phyloP scores from a whole-genome alignment of 2,888 invertebrate genomes.

The Lutraria lutraria region DNA sequence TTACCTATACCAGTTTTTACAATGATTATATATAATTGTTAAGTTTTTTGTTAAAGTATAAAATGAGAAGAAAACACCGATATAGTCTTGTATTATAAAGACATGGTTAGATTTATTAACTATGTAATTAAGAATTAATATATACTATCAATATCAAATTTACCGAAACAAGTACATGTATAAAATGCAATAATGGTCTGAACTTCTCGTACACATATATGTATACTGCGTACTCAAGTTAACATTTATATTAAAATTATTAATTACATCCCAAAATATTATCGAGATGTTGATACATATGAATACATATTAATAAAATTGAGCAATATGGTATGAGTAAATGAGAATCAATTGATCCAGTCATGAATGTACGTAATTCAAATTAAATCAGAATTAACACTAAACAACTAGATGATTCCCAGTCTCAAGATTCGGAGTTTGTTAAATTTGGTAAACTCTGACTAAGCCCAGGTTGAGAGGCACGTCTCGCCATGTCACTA shows the following conservation, averaged over 20 bases:
- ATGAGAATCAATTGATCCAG: not conserved
- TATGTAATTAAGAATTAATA: not conserved
- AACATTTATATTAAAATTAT: not conserved
- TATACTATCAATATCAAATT: not conserved
- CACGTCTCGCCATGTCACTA: slow-evolving; percentile 26
- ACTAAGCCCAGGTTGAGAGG: slow-evolving; percentile 35
- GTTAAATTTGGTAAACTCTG: slow-evolving; percentile 54
- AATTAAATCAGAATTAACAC: not conserved
- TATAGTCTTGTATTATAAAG: not conserved
- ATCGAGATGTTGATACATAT: not conserved
- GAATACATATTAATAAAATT: not conserved
- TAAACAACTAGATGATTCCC: not conserved
- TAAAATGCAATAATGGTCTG: not conserved
- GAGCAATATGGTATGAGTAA: not conserved
- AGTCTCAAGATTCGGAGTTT: slow-evolving; percentile 24
- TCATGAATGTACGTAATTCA: not conserved
- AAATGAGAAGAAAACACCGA: not conserved
- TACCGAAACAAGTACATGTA: not conserved
- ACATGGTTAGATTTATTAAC: slow-evolving; percentile 9
- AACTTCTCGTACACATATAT: not conserved
- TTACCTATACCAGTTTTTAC: too few species aligned
- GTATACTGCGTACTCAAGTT: not conserved
- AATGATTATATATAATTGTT: too few species aligned
- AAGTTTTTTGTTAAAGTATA: too few species aligned
- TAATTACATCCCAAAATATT: not conserved